Conservation (phyloP, 2,797 vertebrate genomes). For the Amblyopsis hoosieri region DNA sequence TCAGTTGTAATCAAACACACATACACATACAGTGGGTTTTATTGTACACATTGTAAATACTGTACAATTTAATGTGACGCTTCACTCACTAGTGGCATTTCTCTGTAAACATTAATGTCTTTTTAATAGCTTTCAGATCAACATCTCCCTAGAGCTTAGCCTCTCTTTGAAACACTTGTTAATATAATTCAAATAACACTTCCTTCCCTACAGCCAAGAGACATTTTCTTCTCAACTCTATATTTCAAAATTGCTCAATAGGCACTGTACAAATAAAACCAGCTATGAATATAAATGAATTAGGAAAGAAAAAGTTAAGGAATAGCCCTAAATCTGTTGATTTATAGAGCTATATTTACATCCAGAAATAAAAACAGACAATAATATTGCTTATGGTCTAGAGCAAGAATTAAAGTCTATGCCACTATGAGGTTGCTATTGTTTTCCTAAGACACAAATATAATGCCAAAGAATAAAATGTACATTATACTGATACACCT, state of each 20-base stretch:
- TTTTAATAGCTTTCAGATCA: slow-evolving; percentile 48
- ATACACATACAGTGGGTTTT: neutral
- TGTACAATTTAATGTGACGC: no score
- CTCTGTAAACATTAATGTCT: slow-evolving; percentile 39
- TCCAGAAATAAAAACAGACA: slow-evolving; percentile 6
- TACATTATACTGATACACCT: neutral
- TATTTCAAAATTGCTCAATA: slow-evolving; percentile 30
- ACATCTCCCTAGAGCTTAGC: slow-evolving; percentile 27
- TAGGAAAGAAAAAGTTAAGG: neutral
- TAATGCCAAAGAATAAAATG: slow-evolving; percentile 4
- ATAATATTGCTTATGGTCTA: slow-evolving; percentile 8
- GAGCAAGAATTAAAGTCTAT: slow-evolving; percentile 6
- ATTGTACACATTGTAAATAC: neutral
- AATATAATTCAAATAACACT: slow-evolving; percentile 46
- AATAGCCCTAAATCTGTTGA: slow-evolving; percentile 2
- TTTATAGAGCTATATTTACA: slow-evolving; percentile 24
- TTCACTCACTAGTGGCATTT: slow-evolving; percentile 19
- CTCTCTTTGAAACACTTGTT: slow-evolving; percentile 42
- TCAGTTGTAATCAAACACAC: slow-evolving; percentile 7
- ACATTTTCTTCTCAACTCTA: slow-evolving; percentile 29
- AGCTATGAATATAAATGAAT: slow-evolving; percentile 24
- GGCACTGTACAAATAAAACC: slow-evolving; percentile 29
- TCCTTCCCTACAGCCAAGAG: slow-evolving; percentile 32
- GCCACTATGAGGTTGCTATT: slow-evolving; percentile 4
- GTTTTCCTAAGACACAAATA: neutral